Evolutionary conservation across 2,797 vertebrate genomes (phyloP).

Genomic region (Euthynnus affinis): DNA sequence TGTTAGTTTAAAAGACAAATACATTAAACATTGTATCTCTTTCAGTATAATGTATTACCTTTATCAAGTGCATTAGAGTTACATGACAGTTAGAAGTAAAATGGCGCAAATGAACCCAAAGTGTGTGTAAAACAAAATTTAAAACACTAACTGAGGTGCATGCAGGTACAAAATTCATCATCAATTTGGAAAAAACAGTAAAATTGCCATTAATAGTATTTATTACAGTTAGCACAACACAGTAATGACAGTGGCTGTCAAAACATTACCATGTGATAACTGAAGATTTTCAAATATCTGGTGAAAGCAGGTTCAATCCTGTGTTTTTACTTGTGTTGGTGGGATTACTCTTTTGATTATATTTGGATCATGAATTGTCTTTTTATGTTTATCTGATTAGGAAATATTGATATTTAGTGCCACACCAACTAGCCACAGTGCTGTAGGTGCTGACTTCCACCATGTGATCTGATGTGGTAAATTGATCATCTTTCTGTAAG

Average conservation of each 20-base stretch:
- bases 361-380: neutral
- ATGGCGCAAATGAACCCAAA: neutral
- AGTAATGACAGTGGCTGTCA: neutral
- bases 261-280: neutral
- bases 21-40: slow-evolving; percentile 11
- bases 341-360: neutral
- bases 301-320: neutral
- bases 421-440: neutral
- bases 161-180: slow-evolving; percentile 1
- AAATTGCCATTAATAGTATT: slow-evolving; percentile 1
- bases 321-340: slow-evolving; percentile 1
- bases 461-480: neutral
- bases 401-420: neutral
- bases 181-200: neutral
- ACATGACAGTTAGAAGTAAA: neutral
- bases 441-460: neutral
- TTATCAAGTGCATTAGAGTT: neutral
- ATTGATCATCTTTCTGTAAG: too few relatives aligned
- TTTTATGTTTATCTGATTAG: neutral
- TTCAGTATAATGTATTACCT: slow-evolving; percentile 16
- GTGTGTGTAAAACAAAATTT: neutral
- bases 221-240: neutral
- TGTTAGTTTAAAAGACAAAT: slow-evolving; percentile 14
- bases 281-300: too few relatives aligned
- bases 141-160: neutral